Evolutionary conservation across 2,113 vertebrate genomes (phyloP).

Genomic region (Nymphicus hollandicus): DNA sequence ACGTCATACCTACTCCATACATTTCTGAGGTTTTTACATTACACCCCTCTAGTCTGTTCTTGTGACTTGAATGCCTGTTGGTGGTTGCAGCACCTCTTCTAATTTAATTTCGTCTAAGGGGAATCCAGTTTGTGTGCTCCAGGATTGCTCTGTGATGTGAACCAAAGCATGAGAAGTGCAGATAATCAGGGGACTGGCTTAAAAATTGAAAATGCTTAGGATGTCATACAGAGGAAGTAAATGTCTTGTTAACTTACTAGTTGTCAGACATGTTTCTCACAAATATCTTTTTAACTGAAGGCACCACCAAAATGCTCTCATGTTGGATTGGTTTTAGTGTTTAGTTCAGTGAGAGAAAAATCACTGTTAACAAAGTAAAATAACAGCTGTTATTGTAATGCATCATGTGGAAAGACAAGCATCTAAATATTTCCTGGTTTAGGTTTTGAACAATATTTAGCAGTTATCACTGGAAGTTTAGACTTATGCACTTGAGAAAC

Average conservation of each 20-base stretch:
- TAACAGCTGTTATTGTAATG: neutral
- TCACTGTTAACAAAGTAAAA: conserved; percentile 5
- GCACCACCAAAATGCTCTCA: neutral
- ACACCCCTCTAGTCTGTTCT: neutral
- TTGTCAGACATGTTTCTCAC: neutral
- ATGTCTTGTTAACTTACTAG: neutral
- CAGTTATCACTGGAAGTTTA: neutral
- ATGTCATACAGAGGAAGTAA: neutral
- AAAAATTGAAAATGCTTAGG: neutral
- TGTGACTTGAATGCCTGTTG: neutral
- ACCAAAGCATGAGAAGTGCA: neutral
- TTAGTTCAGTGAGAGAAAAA: conserved; percentile 26
- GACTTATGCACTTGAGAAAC: neutral
- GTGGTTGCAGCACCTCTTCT: neutral
- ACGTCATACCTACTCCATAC: neutral
- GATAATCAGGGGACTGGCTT: neutral
- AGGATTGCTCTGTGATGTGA: neutral
- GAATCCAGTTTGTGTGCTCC: neutral
- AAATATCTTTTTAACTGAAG: neutral
- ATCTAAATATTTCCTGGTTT: neutral
- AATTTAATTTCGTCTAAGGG: neutral
- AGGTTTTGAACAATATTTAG: neutral
- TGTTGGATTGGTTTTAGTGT: neutral
- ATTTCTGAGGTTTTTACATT: neutral
- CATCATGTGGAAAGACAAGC: neutral